Evolutionary conservation across 2,797 vertebrate species (phyloP).

Genomic region (Parauchenoglanis punctatus): DNA sequence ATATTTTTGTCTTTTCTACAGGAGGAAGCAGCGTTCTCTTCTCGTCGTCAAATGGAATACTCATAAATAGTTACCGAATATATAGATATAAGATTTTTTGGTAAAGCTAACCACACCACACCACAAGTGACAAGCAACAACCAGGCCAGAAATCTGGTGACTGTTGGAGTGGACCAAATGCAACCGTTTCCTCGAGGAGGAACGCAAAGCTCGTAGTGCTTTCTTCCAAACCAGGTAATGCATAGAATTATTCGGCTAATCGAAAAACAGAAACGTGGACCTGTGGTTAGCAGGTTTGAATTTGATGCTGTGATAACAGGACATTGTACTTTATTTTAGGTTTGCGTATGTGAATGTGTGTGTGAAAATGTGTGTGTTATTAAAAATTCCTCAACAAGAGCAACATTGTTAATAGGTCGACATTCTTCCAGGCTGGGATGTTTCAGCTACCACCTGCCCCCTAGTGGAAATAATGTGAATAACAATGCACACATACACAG

Average conservation of each 20-base stretch:
- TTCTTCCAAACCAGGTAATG: constrained; percentile 96
- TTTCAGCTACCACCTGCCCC: neutral
- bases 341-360: neutral
- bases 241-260: neutral
- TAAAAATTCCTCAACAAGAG: neutral
- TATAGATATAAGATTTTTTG: neutral
- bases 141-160: constrained; percentile 42
- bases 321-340: neutral
- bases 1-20: constrained; percentile 71
- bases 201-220: constrained; percentile 81
- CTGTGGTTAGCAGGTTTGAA: neutral
- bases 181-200: constrained; percentile 64
- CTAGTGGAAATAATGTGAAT: constrained; percentile 11
- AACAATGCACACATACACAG: neutral
- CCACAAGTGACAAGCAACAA: constrained; percentile 77
- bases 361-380: neutral
- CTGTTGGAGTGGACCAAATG: constrained; percentile 74
- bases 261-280: neutral
- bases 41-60: constrained; percentile 5
- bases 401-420: constrained; percentile 65
- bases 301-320: neutral
- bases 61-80: constrained; percentile 6
- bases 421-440: neutral
- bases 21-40: constrained; percentile 77
- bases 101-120: constrained; percentile 83